These are phyloP conservation scores for Saccopteryx bilineata DNA, from an alignment of 2,113 vertebrate species.

Conservation along the genomic window DNA sequence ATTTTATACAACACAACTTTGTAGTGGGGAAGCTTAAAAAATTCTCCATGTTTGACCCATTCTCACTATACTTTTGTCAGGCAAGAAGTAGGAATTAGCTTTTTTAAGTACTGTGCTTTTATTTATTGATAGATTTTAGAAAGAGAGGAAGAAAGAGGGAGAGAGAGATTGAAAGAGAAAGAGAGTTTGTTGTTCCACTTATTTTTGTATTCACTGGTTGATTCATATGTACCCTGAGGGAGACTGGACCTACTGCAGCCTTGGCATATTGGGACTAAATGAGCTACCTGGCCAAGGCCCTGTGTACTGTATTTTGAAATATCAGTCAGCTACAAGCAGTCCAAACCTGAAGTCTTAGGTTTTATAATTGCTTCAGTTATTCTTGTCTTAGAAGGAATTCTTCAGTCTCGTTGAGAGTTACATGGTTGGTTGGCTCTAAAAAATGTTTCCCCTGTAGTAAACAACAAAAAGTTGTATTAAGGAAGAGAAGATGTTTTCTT, in stretches of 20 bases:
- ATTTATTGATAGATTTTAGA: too few species aligned
- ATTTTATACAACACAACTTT: neutral
- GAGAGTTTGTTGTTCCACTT: too few species aligned
- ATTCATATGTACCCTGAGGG: too few species aligned
- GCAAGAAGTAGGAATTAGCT: neutral
- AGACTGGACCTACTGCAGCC: too few species aligned
- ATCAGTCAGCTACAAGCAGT: neutral
- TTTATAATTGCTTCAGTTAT: conserved; percentile 13
- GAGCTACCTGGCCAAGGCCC: too few species aligned
- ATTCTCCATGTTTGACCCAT: neutral
- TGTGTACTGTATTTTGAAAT: conserved; percentile 33
- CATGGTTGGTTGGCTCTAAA: neutral
- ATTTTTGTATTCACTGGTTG: too few species aligned
- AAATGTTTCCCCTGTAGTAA: neutral
- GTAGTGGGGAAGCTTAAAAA: neutral
- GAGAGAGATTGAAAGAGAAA: too few species aligned
- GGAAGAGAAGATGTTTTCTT: neutral
- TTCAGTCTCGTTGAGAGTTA: neutral
- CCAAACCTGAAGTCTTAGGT: neutral
- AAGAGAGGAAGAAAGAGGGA: too few species aligned
- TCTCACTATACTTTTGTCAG: neutral
- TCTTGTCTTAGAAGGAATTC: neutral
- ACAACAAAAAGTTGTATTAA: neutral
- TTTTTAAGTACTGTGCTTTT: neutral
- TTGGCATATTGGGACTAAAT: too few species aligned